Percentiles rank a stretch among this genome's conserved stretches.
Conservation (phyloP, 2,797 vertebrate species). For the Pyrocephalus nanus region DNA sequence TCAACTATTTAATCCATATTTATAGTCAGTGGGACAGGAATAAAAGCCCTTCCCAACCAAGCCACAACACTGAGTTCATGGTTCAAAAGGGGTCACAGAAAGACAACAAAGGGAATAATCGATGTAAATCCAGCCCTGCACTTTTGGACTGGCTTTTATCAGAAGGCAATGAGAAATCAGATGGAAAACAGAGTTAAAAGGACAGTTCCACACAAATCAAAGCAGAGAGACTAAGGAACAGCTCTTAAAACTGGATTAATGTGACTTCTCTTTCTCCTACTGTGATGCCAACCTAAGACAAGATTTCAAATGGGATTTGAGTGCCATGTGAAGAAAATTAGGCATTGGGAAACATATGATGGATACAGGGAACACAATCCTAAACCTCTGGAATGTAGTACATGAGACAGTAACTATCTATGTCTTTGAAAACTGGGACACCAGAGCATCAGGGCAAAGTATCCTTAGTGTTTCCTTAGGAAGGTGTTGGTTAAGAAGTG, state of each 20-base stretch:
- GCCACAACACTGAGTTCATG: not conserved
- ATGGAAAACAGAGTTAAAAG: not conserved
- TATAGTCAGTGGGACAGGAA: not conserved
- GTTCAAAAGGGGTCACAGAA: not conserved
- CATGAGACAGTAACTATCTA: rapidly evolving
- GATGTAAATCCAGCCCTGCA: not conserved
- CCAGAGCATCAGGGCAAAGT: not conserved
- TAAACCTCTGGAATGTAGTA: not conserved
- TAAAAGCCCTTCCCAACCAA: not conserved
- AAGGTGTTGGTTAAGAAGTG: not conserved
- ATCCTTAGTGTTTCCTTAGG: rapidly evolving
- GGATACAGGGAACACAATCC: not conserved
- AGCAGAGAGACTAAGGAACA: not conserved
- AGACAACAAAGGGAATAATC: conserved; percentile 15
- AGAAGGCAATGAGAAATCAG: not conserved
- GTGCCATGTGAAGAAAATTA: not conserved
- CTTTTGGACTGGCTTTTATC: not conserved
- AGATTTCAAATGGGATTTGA: not conserved
- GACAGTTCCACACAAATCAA: not conserved
- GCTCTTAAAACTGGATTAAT: not conserved
- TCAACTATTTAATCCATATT: not conserved
- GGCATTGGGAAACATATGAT: not conserved
- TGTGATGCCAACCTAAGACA: not conserved
- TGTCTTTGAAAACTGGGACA: not conserved
- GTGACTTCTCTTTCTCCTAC: not conserved